These are phyloP conservation scores for Craniophora ligustri DNA, from an alignment of 2,888 invertebrate genomes.

Conservation along the genomic window DNA sequence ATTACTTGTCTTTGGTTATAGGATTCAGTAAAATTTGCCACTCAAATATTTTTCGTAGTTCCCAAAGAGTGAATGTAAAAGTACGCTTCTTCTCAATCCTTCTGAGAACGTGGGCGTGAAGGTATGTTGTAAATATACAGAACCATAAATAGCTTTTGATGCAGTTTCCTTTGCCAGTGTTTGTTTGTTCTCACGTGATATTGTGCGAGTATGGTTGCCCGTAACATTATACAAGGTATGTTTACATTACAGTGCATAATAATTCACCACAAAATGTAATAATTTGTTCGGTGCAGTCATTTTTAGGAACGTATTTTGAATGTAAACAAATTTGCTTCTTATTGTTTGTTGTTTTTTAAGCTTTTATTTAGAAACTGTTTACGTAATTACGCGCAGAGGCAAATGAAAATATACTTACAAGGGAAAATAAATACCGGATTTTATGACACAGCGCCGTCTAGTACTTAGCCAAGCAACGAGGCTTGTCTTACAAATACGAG, in stretches of 20 bases:
- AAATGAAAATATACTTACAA: no score
- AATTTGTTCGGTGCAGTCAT: constrained; percentile 9
- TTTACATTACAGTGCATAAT: constrained; percentile 26
- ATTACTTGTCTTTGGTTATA: background rate
- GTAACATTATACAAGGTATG: constrained; percentile 25
- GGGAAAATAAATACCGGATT: no score
- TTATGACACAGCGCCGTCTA: no score
- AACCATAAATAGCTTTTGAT: constrained; percentile 26
- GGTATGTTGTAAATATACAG: constrained; percentile 22
- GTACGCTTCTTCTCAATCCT: background rate
- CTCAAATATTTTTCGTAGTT: no score
- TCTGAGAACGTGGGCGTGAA: background rate
- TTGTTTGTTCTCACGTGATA: constrained; percentile 36
- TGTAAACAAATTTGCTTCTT: background rate
- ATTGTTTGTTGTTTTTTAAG: constrained; percentile 9
- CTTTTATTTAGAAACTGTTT: background rate
- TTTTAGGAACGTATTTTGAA: constrained; percentile 15
- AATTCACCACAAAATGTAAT: constrained; percentile 26
- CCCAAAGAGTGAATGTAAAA: no score
- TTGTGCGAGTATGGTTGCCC: constrained; percentile 32
- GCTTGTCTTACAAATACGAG: no score
- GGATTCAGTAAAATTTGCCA: background rate
- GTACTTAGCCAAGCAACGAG: no score
- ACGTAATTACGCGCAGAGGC: background rate
- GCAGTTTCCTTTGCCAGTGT: constrained; percentile 29